A percentile compares a stretch with the other conserved stretches of the same genome.
Evolutionary conservation across 2,888 invertebrate species (phyloP).

Genomic region (Archaeoteleia sp.): DNA sequence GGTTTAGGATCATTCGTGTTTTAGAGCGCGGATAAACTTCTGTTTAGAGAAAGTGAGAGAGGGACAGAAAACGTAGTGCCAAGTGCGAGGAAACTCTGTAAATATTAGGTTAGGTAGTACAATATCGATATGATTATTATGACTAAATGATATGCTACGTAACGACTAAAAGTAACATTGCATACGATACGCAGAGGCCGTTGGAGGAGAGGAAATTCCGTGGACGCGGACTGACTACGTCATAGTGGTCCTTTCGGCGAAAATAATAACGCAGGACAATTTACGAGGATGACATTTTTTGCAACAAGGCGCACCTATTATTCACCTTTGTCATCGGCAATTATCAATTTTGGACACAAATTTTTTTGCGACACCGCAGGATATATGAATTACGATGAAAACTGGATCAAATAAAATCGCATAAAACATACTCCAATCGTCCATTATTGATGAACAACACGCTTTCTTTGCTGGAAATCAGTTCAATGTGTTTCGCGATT

Average conservation of each 20-base stretch:
- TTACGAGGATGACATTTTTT: no score
- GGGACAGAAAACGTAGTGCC: constrained; percentile 65
- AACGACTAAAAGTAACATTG: constrained; percentile 66
- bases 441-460: no score
- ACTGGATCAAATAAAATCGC: no score
- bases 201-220: constrained; percentile 51
- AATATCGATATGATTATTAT: constrained; percentile 71
- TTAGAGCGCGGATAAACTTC: constrained; percentile 4
- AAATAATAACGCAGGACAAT: no score
- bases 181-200: constrained; percentile 62
- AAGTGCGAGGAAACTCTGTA: constrained; percentile 69
- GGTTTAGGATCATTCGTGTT: constrained; percentile 9
- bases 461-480: no score
- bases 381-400: no score
- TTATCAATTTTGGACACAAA: no score
- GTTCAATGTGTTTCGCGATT: no score
- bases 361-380: no score
- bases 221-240: constrained; percentile 44
- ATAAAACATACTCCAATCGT: no score
- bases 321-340: no score
- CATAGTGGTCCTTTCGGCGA: constrained; percentile 15
- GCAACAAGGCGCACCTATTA: no score
- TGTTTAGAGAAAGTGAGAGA: constrained; percentile 32
- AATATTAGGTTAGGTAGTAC: constrained; percentile 73
- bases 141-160: constrained; percentile 69